A percentile compares a stretch with the other conserved stretches of the same genome.
Conservation (phyloP, 2,113 vertebrate genomes). For the Pollachius pollachius region DNA sequence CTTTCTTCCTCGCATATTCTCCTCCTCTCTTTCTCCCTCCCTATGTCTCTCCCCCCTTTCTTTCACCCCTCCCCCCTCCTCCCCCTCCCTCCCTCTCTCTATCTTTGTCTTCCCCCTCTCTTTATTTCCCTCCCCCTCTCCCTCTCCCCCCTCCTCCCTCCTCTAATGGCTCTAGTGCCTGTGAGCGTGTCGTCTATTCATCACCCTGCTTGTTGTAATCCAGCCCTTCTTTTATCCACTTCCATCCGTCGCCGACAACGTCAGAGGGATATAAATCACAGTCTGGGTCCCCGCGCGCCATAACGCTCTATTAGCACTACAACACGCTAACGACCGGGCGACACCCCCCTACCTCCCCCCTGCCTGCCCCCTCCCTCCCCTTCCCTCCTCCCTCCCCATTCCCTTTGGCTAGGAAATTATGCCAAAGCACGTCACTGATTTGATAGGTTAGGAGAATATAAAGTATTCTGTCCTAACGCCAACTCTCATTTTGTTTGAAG, state of each 20-base stretch:
- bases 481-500: slow-evolving; percentile 59
- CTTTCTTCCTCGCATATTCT: slow-evolving; percentile 69
- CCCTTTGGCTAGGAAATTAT: no score
- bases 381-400: not conserved
- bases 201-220: slow-evolving; percentile 99
- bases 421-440: no score
- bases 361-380: not conserved
- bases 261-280: slow-evolving; percentile 94
- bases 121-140: slow-evolving; percentile 50
- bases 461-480: slow-evolving; percentile 48
- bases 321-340: slow-evolving; percentile 21
- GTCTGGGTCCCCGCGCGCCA: slow-evolving; percentile 80
- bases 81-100: slow-evolving; percentile 43
- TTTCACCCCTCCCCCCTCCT: no score
- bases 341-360: slow-evolving; percentile 91
- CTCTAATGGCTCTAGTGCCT: slow-evolving; percentile 96
- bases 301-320: slow-evolving; percentile 93
- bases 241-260: slow-evolving; percentile 89
- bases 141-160: slow-evolving; percentile 9
- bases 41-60: slow-evolving; percentile 71
- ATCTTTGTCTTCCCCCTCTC: slow-evolving; percentile 66
- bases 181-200: slow-evolving; percentile 93
- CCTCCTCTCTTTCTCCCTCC: slow-evolving; percentile 57
- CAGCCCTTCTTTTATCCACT: slow-evolving; percentile 95
- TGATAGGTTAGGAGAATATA: slow-evolving; percentile 33